Evolutionary conservation across 2,113 vertebrate species (phyloP), one percentile per base, ranked within the genome.

Genomic region (Nyctereutes procyonoides): DNA sequence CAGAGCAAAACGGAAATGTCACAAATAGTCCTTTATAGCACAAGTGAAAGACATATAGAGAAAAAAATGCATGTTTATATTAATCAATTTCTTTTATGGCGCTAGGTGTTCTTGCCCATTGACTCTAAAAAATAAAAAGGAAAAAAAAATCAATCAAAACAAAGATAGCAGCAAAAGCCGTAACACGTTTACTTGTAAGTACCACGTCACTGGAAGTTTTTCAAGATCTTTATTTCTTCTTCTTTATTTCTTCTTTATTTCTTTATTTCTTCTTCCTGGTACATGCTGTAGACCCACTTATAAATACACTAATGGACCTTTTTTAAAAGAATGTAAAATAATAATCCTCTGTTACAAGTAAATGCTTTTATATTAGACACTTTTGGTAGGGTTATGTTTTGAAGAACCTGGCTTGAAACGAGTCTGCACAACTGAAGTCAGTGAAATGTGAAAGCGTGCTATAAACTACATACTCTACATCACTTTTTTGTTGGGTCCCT

Each of bases 341-440:
- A n/a, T 55, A 83, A 55, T 71, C 13, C 65, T 85, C 4, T 83
- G 38, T 84, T 87, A 73, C 2, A 48, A 38, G n/a, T 16, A 92
- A 79, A 80, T 90, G 32, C 28, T 95, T 91, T 93, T 93, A 56
- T 53, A 24, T 56, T 48, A 94, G 24, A 90, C 26, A 32, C 67
- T 80, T 89, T 48, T 96, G n/a, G 65, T 69, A 51, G n/a, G 48
- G n/a, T 53, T 90, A 26, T 74, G 2, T 80, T 97, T 95, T 87
- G 22, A 93, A 90, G 93, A 92, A 48, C 5, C 28, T 95, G 28
- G 26, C 55, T 88, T 91, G 80, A 92, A 90, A 80, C 17, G 95
- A 92, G 32, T 63, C 30, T 58, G 6, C 43, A 81, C 9, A 93
- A 58, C 2, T 10, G 35, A 51, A 76, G 35, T 76, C 67, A 56